Conservation (phyloP, 2,113 vertebrate species). For the Arizona elegans region DNA sequence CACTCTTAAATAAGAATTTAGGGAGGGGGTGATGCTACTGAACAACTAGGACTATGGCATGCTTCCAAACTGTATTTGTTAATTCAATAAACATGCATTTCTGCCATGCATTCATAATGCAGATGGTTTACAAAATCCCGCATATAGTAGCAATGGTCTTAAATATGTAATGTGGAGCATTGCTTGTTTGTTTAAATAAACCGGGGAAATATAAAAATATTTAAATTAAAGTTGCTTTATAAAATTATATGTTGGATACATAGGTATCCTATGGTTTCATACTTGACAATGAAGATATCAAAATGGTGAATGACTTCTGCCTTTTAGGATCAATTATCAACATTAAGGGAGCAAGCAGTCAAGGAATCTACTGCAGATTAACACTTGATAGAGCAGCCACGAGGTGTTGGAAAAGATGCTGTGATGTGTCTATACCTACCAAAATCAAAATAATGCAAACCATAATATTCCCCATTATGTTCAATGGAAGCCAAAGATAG, state of each 20-base stretch:
- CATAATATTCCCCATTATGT: background rate
- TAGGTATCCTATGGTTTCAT: background rate
- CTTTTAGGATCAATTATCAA: background rate
- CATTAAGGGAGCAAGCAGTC: background rate
- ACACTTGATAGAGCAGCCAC: background rate
- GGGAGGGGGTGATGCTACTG: background rate
- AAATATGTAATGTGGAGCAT: background rate
- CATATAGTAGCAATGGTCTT: background rate
- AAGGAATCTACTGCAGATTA: background rate
- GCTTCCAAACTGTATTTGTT: background rate
- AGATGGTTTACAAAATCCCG: background rate
- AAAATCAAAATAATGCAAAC: background rate
- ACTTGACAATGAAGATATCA: background rate
- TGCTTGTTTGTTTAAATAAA: slow-evolving; percentile 6
- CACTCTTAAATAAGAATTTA: background rate
- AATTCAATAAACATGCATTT: slow-evolving; percentile 1
- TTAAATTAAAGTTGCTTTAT: background rate
- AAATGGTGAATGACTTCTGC: background rate
- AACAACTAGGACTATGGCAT: background rate
- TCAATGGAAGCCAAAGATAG: background rate
- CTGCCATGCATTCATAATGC: background rate
- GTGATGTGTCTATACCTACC: background rate
- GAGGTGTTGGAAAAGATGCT: background rate
- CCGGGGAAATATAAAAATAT: background rate
- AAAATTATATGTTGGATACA: background rate